Conservation (phyloP, 2,888 invertebrate species). For the Epinotia ramella region DNA sequence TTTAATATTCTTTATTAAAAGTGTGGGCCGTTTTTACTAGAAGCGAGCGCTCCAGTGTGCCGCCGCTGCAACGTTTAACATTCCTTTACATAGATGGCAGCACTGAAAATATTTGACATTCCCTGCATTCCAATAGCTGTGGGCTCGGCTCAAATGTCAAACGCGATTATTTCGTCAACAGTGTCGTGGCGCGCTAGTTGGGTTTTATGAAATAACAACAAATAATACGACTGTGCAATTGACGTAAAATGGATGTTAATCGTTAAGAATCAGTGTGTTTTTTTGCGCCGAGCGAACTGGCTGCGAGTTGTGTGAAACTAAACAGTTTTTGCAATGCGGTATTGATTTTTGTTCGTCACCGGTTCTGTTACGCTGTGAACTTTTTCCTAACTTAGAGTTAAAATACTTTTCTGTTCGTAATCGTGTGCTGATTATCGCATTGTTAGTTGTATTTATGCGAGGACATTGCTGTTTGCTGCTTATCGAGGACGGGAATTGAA, state of each 20-base stretch:
- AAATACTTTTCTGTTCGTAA: constrained; percentile 53
- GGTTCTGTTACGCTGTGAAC: constrained; percentile 76
- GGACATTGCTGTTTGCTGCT: constrained; percentile 18
- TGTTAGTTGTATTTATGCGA: constrained; percentile 34
- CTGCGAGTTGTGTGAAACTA: constrained; percentile 68
- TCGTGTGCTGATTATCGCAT: constrained; percentile 50
- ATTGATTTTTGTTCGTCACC: constrained; percentile 82
- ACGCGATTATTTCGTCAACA: constrained; percentile 87
- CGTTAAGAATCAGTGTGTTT: constrained; percentile 69
- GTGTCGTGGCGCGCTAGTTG: constrained; percentile 84
- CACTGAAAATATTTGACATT: constrained; percentile 89
- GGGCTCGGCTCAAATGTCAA: constrained; percentile 91
- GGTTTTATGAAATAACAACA: constrained; percentile 83
- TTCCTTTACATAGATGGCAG: constrained; percentile 86
- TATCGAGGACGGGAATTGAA: constrained; percentile 35
- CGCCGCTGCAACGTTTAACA: constrained; percentile 71
- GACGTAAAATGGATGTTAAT: constrained; percentile 77
- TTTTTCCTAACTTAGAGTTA: constrained; percentile 59
- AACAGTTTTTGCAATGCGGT: constrained; percentile 72
- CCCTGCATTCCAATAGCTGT: constrained; percentile 87
- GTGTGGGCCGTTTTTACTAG: constrained; percentile 39
- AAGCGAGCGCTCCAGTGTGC: constrained; percentile 66
- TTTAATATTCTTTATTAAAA: constrained; percentile 20
- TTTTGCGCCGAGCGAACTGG: constrained; percentile 67
- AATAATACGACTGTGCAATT: constrained; percentile 75